Base-by-base conservation (phyloP, 2,113 vertebrate genomes). In the Rhinolophus ferrumequinum region DNA sequence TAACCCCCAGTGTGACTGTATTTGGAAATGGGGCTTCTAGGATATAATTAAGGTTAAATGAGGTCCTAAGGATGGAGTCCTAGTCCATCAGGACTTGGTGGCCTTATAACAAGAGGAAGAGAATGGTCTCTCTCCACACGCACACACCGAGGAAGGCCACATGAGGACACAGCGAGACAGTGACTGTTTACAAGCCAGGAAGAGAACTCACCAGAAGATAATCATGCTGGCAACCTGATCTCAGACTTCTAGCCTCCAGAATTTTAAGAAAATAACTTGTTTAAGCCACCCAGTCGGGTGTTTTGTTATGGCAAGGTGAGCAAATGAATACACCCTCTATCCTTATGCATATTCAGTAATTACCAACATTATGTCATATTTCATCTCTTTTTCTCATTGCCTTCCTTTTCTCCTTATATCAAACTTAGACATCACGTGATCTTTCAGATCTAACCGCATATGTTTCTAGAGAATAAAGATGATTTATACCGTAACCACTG, bases 331-430 rank as follows among this genome's bases (percentile, higher is more conserved):
- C 6, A 24, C 1, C 10, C 5, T n/a, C 62, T 50, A 3, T 13
- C 28, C 52, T 41, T 28, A 19, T 1, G 22, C 44, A 0, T 7
- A 16, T 18, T 67, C 47, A 85, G 1, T 19, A 50, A 54, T 13
- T 30, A 13, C 18, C 60, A 21, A 67, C 44, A 12, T 24, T 54
- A 5, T 19, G 22, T 15, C 47, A 13, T 14, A 1, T 0, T 66
- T 67, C 24, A 0, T 80, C 72, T 60, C 0, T 30, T 67, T 54
- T 1, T 9, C 2, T 24, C 2, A 9, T 18, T 56, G 30, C 19
- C 30, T 80, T 33, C 16, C 4, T 62, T 72, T 24, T 11, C 3
- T 62, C 30, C 19, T 7, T 50, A 64, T 76, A 33, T 69, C 12
- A 73, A 66, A 73, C 30, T 64, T 82, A 50, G 72, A 38, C 3